Conservation (phyloP, 2,113 vertebrate species). For the Trichomycterus rosablanca region DNA sequence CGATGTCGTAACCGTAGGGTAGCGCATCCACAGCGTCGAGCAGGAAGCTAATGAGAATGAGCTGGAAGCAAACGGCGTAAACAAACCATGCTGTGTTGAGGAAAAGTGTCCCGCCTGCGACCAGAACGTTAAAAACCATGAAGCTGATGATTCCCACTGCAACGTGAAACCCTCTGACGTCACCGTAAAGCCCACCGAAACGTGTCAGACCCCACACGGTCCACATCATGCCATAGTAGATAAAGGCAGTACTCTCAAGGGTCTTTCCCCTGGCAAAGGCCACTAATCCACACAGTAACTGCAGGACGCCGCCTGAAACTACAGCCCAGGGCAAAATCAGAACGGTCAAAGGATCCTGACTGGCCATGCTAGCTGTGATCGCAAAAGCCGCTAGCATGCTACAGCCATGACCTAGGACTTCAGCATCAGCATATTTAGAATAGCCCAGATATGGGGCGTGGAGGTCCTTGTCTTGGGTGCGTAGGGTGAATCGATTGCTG, state of each 20-base stretch:
- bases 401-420: constrained; percentile 73
- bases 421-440: constrained; percentile 80
- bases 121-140: constrained; percentile 76
- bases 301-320: constrained; percentile 74
- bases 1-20: constrained; percentile 75
- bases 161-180: constrained; percentile 68
- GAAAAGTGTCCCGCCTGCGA: constrained; percentile 72
- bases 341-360: constrained; percentile 59
- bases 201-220: constrained; percentile 79
- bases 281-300: constrained; percentile 70
- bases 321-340: constrained; percentile 79
- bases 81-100: constrained; percentile 73
- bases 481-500: constrained; percentile 59
- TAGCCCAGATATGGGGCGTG: constrained; percentile 75
- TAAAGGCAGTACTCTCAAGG: constrained; percentile 80
- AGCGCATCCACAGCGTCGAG: constrained; percentile 69
- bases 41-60: constrained; percentile 79
- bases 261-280: constrained; percentile 83
- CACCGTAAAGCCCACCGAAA: constrained; percentile 66
- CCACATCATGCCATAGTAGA: constrained; percentile 80
- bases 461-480: constrained; percentile 59
- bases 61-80: constrained; percentile 73
- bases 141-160: constrained; percentile 74
- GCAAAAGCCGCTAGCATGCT: constrained; percentile 77
- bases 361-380: constrained; percentile 58